Percentiles rank a stretch among this genome's conserved stretches.
These are phyloP conservation scores for Metellina segmentata DNA, from an alignment of 2,888 invertebrate species.

Conservation along the genomic window DNA sequence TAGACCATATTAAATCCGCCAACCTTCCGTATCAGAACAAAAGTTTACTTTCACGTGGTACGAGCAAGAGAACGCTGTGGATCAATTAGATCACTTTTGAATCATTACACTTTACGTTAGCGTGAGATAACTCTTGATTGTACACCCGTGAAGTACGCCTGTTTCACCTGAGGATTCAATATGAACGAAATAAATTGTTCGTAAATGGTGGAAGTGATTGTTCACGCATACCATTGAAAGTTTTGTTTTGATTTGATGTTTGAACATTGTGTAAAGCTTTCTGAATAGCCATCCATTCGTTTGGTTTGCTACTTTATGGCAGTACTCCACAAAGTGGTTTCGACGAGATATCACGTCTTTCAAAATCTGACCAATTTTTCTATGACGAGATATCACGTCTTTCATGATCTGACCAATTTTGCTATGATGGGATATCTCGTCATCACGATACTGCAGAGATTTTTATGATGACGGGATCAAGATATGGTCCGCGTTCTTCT, in stretches of 20 bases:
- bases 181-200: neutral
- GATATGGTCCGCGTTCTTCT: too few species aligned
- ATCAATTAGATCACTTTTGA: conserved; percentile 36
- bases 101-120: neutral
- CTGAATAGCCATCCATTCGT: too few species aligned
- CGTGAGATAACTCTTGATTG: neutral
- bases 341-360: too few species aligned
- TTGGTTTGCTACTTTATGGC: too few species aligned
- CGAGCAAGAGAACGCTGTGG: conserved; percentile 8
- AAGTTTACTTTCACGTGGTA: neutral
- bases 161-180: neutral
- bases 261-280: too few species aligned
- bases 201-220: neutral
- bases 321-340: too few species aligned
- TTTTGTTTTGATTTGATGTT: neutral
- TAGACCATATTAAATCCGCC: conserved; percentile 35
- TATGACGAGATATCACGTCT: too few species aligned
- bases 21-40: conserved; percentile 38
- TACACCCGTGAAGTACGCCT: neutral
- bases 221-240: neutral
- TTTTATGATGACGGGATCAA: too few species aligned
- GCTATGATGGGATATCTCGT: too few species aligned
- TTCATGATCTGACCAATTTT: too few species aligned
- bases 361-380: too few species aligned
- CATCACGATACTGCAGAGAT: too few species aligned